Evolutionary conservation across 1,140 invertebrate species (phyloP).

Genomic region (Drosophila kanapiae): DNA sequence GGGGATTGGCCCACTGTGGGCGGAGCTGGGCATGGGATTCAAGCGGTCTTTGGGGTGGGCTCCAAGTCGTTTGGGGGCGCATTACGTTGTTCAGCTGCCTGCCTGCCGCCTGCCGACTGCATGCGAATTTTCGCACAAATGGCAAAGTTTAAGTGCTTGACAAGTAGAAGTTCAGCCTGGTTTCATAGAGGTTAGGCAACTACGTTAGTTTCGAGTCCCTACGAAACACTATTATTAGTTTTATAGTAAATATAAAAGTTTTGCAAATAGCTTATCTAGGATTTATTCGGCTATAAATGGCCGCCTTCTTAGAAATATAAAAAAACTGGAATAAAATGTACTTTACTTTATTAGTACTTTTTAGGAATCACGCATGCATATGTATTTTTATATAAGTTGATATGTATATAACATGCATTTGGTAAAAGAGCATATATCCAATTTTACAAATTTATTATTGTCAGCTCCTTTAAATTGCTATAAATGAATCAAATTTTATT

Average conservation of each 20-base stretch:
- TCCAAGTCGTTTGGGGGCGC: slow-evolving; percentile 17
- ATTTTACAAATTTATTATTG: no score
- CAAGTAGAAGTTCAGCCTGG: slow-evolving; percentile 17
- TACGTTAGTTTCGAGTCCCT: not conserved
- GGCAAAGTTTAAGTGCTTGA: slow-evolving; percentile 24
- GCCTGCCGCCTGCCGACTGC: slow-evolving; percentile 8
- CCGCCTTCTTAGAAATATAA: not conserved
- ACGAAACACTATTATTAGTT: not conserved
- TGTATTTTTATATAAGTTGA: no score
- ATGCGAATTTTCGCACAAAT: slow-evolving; percentile 20
- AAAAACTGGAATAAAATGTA: no score
- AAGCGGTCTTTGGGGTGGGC: not conserved
- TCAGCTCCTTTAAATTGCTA: no score
- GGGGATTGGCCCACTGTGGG: slow-evolving; percentile 14
- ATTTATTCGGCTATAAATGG: not conserved
- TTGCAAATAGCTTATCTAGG: not conserved
- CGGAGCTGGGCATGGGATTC: not conserved
- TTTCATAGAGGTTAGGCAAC: slow-evolving; percentile 1
- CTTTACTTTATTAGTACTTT: no score
- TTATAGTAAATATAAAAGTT: not conserved
- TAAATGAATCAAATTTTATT: no score
- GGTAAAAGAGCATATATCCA: no score
- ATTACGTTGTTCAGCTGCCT: slow-evolving; percentile 23
- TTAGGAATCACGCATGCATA: no score
- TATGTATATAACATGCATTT: no score